These are phyloP conservation scores for Oreotrochilus melanogaster DNA, from an alignment of 2,113 vertebrate species.

Conservation along the genomic window DNA sequence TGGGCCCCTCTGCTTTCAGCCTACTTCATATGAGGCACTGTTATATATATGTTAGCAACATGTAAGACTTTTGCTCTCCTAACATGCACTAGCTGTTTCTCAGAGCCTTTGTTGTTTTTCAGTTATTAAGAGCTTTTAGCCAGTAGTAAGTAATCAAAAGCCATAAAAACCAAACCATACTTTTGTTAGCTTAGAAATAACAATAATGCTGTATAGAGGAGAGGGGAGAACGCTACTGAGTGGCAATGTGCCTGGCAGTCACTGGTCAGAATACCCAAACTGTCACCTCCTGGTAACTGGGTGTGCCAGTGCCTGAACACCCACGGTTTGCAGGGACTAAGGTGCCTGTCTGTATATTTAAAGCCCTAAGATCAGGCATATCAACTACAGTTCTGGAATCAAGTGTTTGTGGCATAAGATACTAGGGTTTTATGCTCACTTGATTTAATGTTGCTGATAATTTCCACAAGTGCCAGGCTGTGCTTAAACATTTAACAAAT, in stretches of 20 bases:
- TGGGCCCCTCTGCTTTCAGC: constrained; percentile 44
- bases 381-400: background rate
- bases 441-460: background rate
- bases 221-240: background rate
- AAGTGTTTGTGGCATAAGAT: too few relatives aligned
- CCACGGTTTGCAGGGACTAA: accelerated
- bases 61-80: background rate
- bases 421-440: background rate
- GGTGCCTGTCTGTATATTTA: background rate
- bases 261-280: background rate
- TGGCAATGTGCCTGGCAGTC: background rate
- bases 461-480: background rate
- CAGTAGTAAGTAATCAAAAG: background rate
- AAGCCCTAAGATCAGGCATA: background rate
- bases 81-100: background rate
- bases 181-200: background rate
- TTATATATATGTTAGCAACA: background rate
- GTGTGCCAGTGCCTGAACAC: background rate
- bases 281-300: background rate
- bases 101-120: background rate
- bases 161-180: background rate
- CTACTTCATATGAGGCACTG: background rate
- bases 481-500: background rate
- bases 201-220: background rate
- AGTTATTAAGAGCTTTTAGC: background rate